A percentile compares a stretch with the other conserved stretches of the same genome.
These are phyloP conservation scores for Pachycephus smyrnensis DNA, from an alignment of 2,888 invertebrate genomes.

Conservation along the genomic window DNA sequence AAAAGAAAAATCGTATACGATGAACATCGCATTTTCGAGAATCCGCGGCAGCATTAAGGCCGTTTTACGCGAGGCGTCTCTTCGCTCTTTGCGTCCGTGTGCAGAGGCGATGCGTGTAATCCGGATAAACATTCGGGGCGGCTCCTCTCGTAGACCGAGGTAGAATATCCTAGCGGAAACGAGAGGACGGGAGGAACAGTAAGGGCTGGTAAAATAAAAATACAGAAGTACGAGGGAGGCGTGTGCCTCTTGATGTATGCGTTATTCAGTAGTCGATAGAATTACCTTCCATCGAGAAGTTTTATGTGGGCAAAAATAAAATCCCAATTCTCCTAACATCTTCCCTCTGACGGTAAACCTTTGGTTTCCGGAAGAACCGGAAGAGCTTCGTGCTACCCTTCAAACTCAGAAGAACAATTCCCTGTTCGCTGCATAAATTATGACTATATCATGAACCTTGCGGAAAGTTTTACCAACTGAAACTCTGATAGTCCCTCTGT, in stretches of 20 bases:
- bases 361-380: background rate
- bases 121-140: conserved; percentile 33
- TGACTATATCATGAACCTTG: conserved; percentile 51
- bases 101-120: conserved; percentile 28
- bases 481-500: conserved; percentile 37
- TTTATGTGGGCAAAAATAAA: no score
- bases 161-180: conserved; percentile 28
- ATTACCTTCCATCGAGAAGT: no score
- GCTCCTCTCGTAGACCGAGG: conserved; percentile 35
- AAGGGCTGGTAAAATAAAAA: no score
- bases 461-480: conserved; percentile 40
- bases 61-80: conserved; percentile 31
- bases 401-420: conserved; percentile 28
- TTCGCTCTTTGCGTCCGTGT: conserved; percentile 23
- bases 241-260: no score
- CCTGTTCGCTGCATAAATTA: conserved; percentile 59
- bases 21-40: conserved; percentile 13
- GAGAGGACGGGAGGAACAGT: no score
- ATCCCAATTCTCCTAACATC: no score
- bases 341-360: no score
- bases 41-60: conserved; percentile 21
- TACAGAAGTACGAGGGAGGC: no score
- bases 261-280: no score
- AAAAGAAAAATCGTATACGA: conserved; percentile 17
- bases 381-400: background rate